Percentiles rank a stretch among this genome's conserved stretches.
Conservation (phyloP, 2,797 vertebrate species). For the Enteromius afrohamiltoni region DNA sequence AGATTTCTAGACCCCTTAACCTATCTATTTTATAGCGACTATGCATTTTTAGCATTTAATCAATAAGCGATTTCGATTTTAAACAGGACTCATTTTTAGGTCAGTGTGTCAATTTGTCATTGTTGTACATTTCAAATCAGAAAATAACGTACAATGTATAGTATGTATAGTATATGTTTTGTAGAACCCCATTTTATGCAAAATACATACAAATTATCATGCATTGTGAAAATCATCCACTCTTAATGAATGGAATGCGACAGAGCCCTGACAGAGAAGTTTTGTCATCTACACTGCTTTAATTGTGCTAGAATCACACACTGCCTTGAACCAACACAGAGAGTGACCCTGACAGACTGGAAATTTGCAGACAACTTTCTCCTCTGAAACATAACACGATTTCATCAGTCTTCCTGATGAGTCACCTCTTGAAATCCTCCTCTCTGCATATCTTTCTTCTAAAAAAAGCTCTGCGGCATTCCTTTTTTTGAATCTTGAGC, state of each 20-base stretch:
- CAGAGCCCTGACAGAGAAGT: background rate
- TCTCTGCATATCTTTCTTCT: slow-evolving; percentile 26
- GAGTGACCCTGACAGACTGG: background rate
- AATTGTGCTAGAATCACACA: background rate
- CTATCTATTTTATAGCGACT: too few species aligned
- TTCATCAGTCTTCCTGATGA: slow-evolving; percentile 8
- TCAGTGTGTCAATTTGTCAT: too few species aligned
- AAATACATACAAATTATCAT: too few species aligned
- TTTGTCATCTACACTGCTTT: too few species aligned
- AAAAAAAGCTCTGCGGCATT: slow-evolving; percentile 43
- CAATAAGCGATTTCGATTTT: too few species aligned
- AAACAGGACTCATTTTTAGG: too few species aligned
- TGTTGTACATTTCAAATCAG: too few species aligned
- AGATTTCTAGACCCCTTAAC: too few species aligned
- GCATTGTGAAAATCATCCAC: background rate
- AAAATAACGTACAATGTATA: too few species aligned
- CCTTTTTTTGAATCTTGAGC: slow-evolving; percentile 29
- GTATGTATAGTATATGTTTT: too few species aligned
- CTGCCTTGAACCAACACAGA: background rate
- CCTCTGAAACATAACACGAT: background rate
- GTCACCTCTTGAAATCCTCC: slow-evolving; percentile 23
- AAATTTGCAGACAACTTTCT: background rate
- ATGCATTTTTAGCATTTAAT: too few species aligned
- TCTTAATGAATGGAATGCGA: background rate
- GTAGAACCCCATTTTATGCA: too few species aligned